Base-by-base conservation (phyloP, 2,797 vertebrate genomes). In the Clamator glandarius region DNA sequence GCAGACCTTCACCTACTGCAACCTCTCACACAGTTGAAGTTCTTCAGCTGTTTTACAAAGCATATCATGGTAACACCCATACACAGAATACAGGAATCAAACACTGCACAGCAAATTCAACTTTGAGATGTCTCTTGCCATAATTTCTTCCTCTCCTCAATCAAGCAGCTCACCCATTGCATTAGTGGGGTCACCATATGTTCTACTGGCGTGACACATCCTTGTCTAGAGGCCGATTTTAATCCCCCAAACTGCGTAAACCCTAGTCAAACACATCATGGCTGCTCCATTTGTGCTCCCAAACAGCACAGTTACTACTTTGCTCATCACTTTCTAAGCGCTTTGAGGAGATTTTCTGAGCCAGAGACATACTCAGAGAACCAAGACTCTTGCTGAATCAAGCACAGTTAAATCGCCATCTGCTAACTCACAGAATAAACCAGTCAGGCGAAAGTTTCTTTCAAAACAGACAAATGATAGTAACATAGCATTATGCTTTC, bases 381-480 rank as follows among this genome's bases (percentile, higher is more conserved):
- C 21, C 7, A 54, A 72, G 69, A 57, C 52, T 76, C 82, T 76
- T 68, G 63, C 52, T 89, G 77, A 91, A 93, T 84, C 77, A 67
- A 91, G 66, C 1, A 0, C 63, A 89, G 78, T 90, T 89, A 89
- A 92, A 86, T 89, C 44, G 17, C 78, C 94, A 96, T 92, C 94
- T 96, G 92, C 66, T 92, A 84, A 84, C 74, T 82, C 25, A 3
- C 33, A 74, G 31, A 89, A 93, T 68, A 92, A 91, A 94, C 78
- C 31, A 64, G 44, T 51, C 57, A 41, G 48, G 79, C 64, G 93
- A 90, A 85, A 52, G 84, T 82, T 91, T 86, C 88, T 86, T 91
- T 82, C 69, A 66, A 58, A 92, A 89, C 28, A 86, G 66, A 94
- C 16, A 77, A 94, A 81, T 52, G 25, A 88, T 16, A 87, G 70